These are phyloP conservation scores for Manis pentadactyla DNA, from an alignment of 2,797 vertebrate genomes.

Conservation along the genomic window DNA sequence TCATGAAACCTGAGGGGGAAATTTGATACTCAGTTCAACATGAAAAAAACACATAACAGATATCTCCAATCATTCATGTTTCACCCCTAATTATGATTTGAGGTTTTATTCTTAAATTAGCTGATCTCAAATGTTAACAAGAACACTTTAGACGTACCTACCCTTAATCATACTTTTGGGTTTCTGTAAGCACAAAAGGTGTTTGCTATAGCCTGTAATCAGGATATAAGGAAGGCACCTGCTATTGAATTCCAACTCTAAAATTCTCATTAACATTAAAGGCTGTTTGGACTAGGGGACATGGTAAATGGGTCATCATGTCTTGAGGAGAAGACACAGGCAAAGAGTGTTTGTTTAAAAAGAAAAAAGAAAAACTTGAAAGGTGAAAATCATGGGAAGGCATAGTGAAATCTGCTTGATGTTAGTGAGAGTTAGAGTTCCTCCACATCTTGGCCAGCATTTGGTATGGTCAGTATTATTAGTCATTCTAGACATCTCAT, in stretches of 20 bases:
- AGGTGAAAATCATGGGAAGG: background rate
- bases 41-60: constrained; percentile 44
- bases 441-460: background rate
- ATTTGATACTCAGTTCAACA: constrained; percentile 57
- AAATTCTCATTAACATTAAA: constrained; percentile 41
- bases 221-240: background rate
- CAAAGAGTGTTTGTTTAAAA: background rate
- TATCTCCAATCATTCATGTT: constrained; percentile 10
- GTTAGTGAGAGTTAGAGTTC: background rate
- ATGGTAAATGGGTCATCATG: background rate
- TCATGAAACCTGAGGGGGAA: background rate
- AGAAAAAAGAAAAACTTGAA: background rate
- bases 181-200: background rate
- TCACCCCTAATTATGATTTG: constrained; percentile 1
- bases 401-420: background rate
- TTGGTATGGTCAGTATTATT: background rate
- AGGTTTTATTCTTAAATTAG: constrained; percentile 18
- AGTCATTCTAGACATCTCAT: background rate
- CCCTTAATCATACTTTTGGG: background rate
- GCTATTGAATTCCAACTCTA: background rate
- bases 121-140: background rate
- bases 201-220: background rate
- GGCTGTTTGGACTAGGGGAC: background rate
- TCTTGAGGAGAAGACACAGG: background rate
- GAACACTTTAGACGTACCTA: background rate